phyloP scores from a whole-genome alignment of 2,888 invertebrate species.

The Gymnosoma rotundatum region DNA sequence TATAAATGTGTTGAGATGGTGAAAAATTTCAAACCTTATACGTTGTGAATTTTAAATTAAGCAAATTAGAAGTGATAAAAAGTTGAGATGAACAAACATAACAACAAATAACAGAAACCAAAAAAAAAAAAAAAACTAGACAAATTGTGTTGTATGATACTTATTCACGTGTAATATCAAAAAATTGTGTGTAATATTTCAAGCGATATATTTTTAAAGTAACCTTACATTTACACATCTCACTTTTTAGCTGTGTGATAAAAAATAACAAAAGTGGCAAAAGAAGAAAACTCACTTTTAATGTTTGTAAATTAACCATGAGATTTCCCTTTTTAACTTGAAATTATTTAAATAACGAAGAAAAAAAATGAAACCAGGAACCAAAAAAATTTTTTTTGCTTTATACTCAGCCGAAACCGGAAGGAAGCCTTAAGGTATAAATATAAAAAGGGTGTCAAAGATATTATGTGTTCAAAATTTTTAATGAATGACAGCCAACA shows the following conservation, averaged over 20 bases:
- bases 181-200: slow-evolving; percentile 66
- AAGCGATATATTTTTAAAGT: slow-evolving; percentile 40
- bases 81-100: slow-evolving; percentile 59
- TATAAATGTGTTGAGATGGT: slow-evolving; percentile 59
- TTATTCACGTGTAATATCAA: slow-evolving; percentile 15
- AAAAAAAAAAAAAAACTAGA: slow-evolving; percentile 46
- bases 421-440: slow-evolving; percentile 60
- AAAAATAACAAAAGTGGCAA: slow-evolving; percentile 1
- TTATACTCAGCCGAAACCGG: slow-evolving; percentile 29
- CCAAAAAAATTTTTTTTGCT: slow-evolving; percentile 19
- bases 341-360: slow-evolving; percentile 55
- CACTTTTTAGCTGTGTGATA: not conserved
- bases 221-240: not conserved
- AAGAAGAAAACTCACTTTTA: slow-evolving; percentile 50
- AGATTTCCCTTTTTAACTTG: slow-evolving; percentile 64
- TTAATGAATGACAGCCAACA: slow-evolving; percentile 68
- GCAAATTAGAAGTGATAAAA: slow-evolving; percentile 70
- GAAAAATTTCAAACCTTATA: slow-evolving; percentile 69
- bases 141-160: slow-evolving; percentile 53
- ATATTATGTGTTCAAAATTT: slow-evolving; percentile 68
- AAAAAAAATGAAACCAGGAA: slow-evolving; percentile 5
- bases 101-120: slow-evolving; percentile 22
- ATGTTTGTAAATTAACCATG: slow-evolving; percentile 72
- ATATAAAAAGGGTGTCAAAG: slow-evolving; percentile 65
- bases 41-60: slow-evolving; percentile 70